Percentiles rank a stretch among this genome's conserved stretches.
These are phyloP conservation scores for Leucopsar rothschildi DNA, from an alignment of 2,113 vertebrate genomes.

Conservation along the genomic window DNA sequence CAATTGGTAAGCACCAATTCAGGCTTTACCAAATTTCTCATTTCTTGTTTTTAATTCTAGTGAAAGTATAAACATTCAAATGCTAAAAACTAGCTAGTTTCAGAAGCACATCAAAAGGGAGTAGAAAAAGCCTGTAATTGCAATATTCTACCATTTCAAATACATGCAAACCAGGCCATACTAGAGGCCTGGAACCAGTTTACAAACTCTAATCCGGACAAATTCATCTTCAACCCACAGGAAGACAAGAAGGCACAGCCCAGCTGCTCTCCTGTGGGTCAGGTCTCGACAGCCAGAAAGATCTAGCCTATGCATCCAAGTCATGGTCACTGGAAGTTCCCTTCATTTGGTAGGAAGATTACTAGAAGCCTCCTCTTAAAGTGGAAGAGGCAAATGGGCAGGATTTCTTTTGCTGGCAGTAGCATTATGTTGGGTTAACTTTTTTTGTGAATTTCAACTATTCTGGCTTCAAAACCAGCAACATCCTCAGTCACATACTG, in stretches of 20 bases:
- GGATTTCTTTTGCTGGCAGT: background rate
- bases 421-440: background rate
- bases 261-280: background rate
- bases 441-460: background rate
- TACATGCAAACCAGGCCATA: background rate
- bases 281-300: background rate
- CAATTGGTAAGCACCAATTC: background rate
- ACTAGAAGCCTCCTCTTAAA: background rate
- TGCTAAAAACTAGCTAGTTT: background rate
- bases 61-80: background rate
- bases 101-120: background rate
- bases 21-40: background rate
- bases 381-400: background rate
- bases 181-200: background rate
- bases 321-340: background rate
- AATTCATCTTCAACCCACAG: background rate
- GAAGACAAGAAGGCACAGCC: background rate
- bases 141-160: background rate
- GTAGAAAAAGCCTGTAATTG: background rate
- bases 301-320: too few species aligned
- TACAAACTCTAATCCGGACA: background rate
- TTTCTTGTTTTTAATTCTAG: background rate
- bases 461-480: background rate
- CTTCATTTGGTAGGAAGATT: background rate
- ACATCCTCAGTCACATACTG: background rate